Percentiles rank a stretch among this genome's conserved stretches.
Evolutionary conservation across 2,113 vertebrate genomes (phyloP).

Genomic region (Sinocyclocheilus anshuiensis): DNA sequence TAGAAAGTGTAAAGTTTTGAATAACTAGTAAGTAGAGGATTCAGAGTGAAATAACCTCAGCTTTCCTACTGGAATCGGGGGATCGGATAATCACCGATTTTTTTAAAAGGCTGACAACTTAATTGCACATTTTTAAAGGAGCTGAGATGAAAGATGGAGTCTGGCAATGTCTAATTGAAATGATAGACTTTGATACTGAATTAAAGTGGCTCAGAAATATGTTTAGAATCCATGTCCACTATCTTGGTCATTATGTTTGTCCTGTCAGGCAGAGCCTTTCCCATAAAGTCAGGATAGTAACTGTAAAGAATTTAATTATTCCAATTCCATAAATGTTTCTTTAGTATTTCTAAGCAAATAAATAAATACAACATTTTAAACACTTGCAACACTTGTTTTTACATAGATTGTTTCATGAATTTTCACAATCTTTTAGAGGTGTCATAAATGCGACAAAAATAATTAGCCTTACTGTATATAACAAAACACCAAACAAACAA

Average conservation of each 20-base stretch:
- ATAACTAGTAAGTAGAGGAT: conserved; percentile 5
- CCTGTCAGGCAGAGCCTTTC: neutral
- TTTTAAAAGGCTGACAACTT: neutral
- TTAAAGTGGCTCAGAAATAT: neutral
- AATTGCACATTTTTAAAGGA: neutral
- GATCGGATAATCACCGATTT: neutral
- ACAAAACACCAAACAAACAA: neutral
- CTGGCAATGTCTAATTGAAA: neutral
- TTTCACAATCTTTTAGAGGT: no score
- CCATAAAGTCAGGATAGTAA: neutral
- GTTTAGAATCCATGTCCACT: neutral
- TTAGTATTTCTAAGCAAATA: neutral
- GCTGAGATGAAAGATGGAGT: neutral
- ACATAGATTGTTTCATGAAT: no score
- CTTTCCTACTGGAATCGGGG: neutral
- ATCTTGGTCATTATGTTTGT: neutral
- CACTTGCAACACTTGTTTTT: no score
- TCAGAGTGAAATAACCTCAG: neutral
- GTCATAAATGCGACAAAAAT: no score
- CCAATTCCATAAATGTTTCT: neutral
- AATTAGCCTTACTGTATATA: no score
- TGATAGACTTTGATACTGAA: neutral
- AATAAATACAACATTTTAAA: neutral
- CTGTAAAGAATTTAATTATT: neutral
- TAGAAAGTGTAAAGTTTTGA: neutral